phyloP scores from a whole-genome alignment of 2,113 vertebrate species.

The Silurus meridionalis region DNA sequence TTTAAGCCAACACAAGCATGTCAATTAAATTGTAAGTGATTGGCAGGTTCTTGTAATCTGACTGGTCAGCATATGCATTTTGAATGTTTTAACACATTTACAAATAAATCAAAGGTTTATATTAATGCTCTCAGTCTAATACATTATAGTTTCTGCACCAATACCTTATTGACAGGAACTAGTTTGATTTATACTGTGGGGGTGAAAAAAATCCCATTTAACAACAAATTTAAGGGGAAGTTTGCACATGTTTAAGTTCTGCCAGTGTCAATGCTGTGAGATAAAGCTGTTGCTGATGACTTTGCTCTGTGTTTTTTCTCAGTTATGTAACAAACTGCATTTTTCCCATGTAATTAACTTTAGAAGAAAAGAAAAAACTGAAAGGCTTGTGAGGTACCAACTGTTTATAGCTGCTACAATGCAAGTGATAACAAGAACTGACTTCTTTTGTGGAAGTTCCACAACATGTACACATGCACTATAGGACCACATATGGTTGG shows the following conservation, averaged over 20 bases:
- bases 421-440: background rate
- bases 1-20: background rate
- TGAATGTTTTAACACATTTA: background rate
- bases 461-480: background rate
- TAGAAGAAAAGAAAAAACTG: background rate
- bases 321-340: background rate
- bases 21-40: background rate
- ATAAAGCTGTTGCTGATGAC: background rate
- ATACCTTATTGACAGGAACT: background rate
- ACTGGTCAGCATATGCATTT: background rate
- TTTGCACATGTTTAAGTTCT: background rate
- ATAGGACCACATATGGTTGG: too few species aligned
- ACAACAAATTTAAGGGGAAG: background rate
- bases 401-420: background rate
- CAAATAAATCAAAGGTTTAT: background rate
- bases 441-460: background rate
- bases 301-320: background rate
- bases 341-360: background rate
- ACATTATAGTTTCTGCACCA: background rate
- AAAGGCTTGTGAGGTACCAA: background rate
- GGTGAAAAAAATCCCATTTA: background rate
- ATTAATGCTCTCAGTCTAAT: background rate
- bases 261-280: background rate
- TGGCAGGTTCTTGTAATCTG: background rate
- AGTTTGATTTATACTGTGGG: background rate